Conservation (phyloP, 64 coral and sea anemone genomes). For the Exaiptasia diaphana region DNA sequence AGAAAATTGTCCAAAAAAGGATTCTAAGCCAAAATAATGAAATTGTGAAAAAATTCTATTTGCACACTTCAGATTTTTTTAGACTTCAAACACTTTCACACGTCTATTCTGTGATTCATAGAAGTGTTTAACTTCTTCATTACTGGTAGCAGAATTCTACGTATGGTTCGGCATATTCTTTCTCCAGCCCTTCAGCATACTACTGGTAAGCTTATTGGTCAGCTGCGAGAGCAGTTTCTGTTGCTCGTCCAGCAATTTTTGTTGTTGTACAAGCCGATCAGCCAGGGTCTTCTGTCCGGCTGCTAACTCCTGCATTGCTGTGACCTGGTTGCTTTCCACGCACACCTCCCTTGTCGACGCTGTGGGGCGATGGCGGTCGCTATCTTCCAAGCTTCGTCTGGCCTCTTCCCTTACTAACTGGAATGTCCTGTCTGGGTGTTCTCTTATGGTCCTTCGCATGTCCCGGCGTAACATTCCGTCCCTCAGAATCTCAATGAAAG, state of each 20-base stretch:
- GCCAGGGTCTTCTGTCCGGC: not conserved
- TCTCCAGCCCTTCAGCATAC: too few species aligned
- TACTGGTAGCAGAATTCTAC: too few species aligned
- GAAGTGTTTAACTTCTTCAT: too few species aligned
- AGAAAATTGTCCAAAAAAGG: too few species aligned
- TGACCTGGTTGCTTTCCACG: not conserved
- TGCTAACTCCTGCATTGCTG: not conserved
- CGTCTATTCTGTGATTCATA: too few species aligned
- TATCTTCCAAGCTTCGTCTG: not conserved
- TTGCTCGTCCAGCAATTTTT: not conserved
- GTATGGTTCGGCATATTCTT: too few species aligned
- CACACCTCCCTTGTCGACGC: not conserved
- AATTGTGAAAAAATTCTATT: too few species aligned
- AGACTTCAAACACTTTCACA: too few species aligned
- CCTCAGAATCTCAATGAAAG: constrained; percentile 43
- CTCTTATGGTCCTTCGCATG: constrained; percentile 10
- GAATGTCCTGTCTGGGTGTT: constrained; percentile 15
- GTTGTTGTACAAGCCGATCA: not conserved
- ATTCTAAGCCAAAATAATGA: too few species aligned
- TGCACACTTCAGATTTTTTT: too few species aligned
- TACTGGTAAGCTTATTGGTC: not conserved
- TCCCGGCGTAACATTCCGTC: constrained; percentile 29
- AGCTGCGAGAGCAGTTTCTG: not conserved
- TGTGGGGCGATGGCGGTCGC: too few species aligned
- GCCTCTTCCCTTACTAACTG: constrained; percentile 42